Base-by-base conservation (phyloP, 2,113 vertebrate species). In the Percopsis transmontana region DNA sequence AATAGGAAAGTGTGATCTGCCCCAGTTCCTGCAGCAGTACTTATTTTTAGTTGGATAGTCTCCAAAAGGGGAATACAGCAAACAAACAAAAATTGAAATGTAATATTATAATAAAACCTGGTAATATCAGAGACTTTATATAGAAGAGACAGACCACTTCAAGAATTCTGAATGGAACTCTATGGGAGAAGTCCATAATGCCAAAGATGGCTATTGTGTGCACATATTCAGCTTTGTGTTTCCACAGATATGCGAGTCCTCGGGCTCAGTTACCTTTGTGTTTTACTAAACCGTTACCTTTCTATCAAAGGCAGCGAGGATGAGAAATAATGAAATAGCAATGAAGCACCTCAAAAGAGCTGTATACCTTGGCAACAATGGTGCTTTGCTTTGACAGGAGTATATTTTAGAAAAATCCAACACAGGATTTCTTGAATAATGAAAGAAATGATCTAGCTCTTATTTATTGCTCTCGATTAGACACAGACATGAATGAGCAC, bases 1-100 rank as follows among this genome's bases (percentile, higher is more conserved):
- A 88, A 90, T 85, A 82, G 76, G 76, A 80, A 82, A 74, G 66
- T 74, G 85, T 71, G 68, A 74, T 85, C 74, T 70, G 41, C 68
- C 74, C 55, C 42, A 72, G 45, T 62, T 69, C 56, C 21, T 24
- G 55, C 12, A 11, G 63, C 52, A 61, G 40, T 54, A 67, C 15
- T 64, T 70, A 71, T 58, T 63, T 76, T 69, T 66, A 56, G 58
- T 52, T 58, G 38, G 54, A 74, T 6, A 58, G 27, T 33, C 27
- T 33, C 27, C 27, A 33, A 33, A 33, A 33, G 27, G 3, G 27
- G 27, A 33, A 33, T 33, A 33, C 27, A 33, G 27, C 5, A 5
- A 33, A 33, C 27, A 33, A 33, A 33, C 27, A 33, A 33, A 33
- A 4, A 33, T 33, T 33, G 5, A 33, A 33, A 33, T 33, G 27